Percentiles rank a stretch among this genome's conserved stretches.
phyloP scores from a whole-genome alignment of 2,888 invertebrate genomes.

The Romanomermis culicivorax region DNA sequence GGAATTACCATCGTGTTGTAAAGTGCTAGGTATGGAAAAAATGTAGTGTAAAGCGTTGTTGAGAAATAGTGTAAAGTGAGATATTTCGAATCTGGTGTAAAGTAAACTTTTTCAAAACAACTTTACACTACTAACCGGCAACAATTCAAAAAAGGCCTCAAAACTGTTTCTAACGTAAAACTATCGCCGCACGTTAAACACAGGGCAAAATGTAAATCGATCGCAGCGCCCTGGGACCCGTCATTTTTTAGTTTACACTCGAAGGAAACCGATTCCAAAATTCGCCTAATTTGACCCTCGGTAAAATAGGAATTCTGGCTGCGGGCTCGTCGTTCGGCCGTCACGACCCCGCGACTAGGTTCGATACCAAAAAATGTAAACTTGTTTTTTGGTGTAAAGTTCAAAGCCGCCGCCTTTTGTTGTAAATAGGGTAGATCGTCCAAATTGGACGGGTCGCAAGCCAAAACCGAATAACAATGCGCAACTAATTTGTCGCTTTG shows the following conservation, averaged over 20 bases:
- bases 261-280: no score
- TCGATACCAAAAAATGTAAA: constrained; percentile 59
- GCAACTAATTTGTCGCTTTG: constrained; percentile 39
- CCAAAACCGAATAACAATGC: constrained; percentile 73
- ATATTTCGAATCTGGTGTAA: no score
- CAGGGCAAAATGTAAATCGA: constrained; percentile 45
- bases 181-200: constrained; percentile 92
- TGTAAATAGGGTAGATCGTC: constrained; percentile 60
- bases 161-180: constrained; percentile 64
- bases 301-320: background rate
- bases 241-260: background rate
- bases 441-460: constrained; percentile 59
- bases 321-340: background rate
- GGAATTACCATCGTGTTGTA: no score
- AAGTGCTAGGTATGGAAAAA: no score
- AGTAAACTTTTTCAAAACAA: no score
- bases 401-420: constrained; percentile 38
- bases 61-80: no score
- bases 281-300: background rate
- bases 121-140: no score
- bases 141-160: constrained; percentile 64
- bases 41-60: no score
- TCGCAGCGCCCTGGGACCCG: constrained; percentile 19
- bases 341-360: background rate
- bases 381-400: constrained; percentile 36